Evolutionary conservation across 2,797 vertebrate genomes (phyloP), one percentile per base, ranked within the genome.

Genomic region (Acanthurus tractus): DNA sequence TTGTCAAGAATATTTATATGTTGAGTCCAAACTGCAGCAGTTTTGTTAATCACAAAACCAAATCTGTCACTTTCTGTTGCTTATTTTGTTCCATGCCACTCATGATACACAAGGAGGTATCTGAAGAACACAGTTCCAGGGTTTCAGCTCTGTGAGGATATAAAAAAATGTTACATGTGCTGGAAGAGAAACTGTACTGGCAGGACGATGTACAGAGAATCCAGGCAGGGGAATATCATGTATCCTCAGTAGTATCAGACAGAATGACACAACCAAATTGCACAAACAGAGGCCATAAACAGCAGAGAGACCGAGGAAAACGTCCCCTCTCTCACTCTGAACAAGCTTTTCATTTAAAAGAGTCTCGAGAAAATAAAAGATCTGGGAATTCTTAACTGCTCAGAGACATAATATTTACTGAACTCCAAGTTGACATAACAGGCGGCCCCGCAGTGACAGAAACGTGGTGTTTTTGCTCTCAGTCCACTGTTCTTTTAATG

Each of bases 351-450:
- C 34, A 55, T 12, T 1, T 66, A 74, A 34, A 22, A 71, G 25
- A 4, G 20, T 62, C 12, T 38, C 13, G 6, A 56, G 68, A 59
- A 81, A 69, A 67, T 46, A 50, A 66, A 81, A 83, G 73, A 82
- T 80, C 65, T 83, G 83, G 44, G 59, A 76, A 40, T 75, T 78
- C 52, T 86, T 62, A 67, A 66, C 62, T 82, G 82, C 88, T 81
- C 79, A 82, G 85, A 86, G 73, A 89, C 89, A 84, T 85, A 88
- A 90, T 88, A 88, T 93, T 92, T 89, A 89, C 83, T 22, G 1
- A 84, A 79, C 82, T 76, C 80, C 56, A 85, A 4, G 80, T 86
- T 84, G 76, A 88, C 74, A 81, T 77, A 89, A 86, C 57, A 69
- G 72, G 2, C 67, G 1, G 50, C 56, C 8, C 70, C 70, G 72